Evolutionary conservation across 2,797 vertebrate genomes (phyloP).

Genomic region (Harpagifer antarcticus): DNA sequence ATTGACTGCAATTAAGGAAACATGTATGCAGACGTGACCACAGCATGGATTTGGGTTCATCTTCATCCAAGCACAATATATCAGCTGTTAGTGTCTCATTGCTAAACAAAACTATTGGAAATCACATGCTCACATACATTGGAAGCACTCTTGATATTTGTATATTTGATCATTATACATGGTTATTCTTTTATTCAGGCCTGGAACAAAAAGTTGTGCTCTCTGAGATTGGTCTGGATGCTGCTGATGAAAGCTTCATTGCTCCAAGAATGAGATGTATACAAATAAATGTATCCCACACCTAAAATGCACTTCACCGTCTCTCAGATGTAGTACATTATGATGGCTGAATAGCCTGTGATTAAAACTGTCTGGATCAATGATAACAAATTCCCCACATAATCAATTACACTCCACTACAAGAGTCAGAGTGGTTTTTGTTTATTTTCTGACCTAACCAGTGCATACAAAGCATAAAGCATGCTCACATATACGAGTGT

Average conservation of each 20-base stretch:
- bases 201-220: not conserved
- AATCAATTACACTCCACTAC: too few relatives aligned
- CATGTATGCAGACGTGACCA: slow-evolving; percentile 4
- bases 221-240: not conserved
- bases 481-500: not conserved
- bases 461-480: not conserved
- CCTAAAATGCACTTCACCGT: not conserved
- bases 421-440: too few relatives aligned
- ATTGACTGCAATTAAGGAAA: slow-evolving; percentile 25
- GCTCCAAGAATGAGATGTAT: not conserved
- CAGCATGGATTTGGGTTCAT: slow-evolving; percentile 22
- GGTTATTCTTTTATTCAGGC: not conserved
- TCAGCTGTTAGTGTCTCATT: slow-evolving; percentile 13
- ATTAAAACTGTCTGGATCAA: not conserved
- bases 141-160: not conserved
- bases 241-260: too few relatives aligned
- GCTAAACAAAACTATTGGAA: slow-evolving; percentile 12
- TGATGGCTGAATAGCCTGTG: not conserved
- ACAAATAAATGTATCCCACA: not conserved
- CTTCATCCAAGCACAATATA: slow-evolving; percentile 9
- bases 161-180: not conserved
- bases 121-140: slow-evolving; percentile 1
- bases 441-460: not conserved
- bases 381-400: not conserved
- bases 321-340: not conserved